Percentiles rank a stretch among this genome's conserved stretches.
Evolutionary conservation across 2,888 invertebrate genomes (phyloP).

Genomic region (Euproctis similis): DNA sequence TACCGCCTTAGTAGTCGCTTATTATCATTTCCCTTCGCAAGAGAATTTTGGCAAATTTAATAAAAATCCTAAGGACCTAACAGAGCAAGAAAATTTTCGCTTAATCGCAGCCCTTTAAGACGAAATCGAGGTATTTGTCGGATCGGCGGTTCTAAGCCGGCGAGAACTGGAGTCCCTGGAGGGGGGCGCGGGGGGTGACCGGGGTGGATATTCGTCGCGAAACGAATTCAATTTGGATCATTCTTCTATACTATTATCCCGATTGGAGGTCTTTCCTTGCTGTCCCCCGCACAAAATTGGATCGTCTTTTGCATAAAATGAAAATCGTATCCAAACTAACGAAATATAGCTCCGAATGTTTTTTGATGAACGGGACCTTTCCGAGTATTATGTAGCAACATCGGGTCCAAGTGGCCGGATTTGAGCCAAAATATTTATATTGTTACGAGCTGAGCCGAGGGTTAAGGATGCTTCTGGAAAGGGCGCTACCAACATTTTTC

Average conservation of each 20-base stretch:
- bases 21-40: slow-evolving; percentile 19
- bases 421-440: slow-evolving; percentile 20
- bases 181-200: too few relatives aligned
- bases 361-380: slow-evolving; percentile 35
- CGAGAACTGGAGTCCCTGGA: too few relatives aligned
- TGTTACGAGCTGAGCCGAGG: slow-evolving; percentile 15
- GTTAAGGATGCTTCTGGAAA: too few relatives aligned
- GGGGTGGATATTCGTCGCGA: slow-evolving; percentile 30
- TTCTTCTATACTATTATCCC: slow-evolving; percentile 67
- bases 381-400: slow-evolving; percentile 35
- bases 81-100: slow-evolving; percentile 54
- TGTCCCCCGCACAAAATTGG: slow-evolving; percentile 51
- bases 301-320: slow-evolving; percentile 72
- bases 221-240: slow-evolving; percentile 71
- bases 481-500: slow-evolving; percentile 5
- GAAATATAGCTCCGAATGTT: slow-evolving; percentile 45
- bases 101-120: slow-evolving; percentile 54
- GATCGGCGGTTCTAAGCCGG: slow-evolving; percentile 33
- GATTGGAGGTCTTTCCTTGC: slow-evolving; percentile 48
- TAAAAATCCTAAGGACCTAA: slow-evolving; percentile 52
- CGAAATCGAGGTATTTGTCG: slow-evolving; percentile 41
- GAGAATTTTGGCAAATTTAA: slow-evolving; percentile 45
- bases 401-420: slow-evolving; percentile 13
- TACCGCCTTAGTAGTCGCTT: slow-evolving; percentile 7
- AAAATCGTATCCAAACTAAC: slow-evolving; percentile 67